Percentiles rank a stretch among this genome's conserved stretches.
These are phyloP conservation scores for Lithophane ornitopus DNA, from an alignment of 2,888 invertebrate genomes.

Conservation along the genomic window DNA sequence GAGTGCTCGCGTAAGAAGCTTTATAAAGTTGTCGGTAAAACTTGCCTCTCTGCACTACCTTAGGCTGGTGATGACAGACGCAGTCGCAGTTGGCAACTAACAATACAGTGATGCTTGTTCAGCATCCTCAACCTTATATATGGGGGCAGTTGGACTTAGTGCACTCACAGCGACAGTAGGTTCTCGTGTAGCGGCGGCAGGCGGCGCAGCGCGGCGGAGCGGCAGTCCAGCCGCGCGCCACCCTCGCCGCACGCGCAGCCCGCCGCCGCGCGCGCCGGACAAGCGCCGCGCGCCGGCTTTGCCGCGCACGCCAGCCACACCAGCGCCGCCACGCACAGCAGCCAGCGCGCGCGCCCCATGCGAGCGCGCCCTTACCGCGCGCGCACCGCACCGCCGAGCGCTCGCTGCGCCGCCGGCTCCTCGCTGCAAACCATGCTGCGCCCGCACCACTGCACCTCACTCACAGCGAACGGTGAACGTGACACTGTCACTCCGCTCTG, in stretches of 20 bases:
- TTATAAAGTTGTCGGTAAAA: not conserved
- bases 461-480: not conserved
- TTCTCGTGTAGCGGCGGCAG: constrained; percentile 80
- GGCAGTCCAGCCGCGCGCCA: constrained; percentile 78
- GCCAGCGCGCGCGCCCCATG: constrained; percentile 51
- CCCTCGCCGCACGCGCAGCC: constrained; percentile 79
- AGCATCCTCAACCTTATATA: not conserved
- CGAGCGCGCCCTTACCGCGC: constrained; percentile 41
- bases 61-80: not conserved
- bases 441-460: constrained; percentile 12
- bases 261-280: constrained; percentile 64
- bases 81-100: not conserved
- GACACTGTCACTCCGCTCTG: constrained; percentile 14
- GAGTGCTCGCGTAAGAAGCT: too few species aligned
- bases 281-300: constrained; percentile 64
- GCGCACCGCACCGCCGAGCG: not conserved
- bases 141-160: too few species aligned
- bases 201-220: constrained; percentile 75
- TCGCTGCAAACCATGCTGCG: constrained; percentile 22
- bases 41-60: not conserved
- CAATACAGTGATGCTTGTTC: not conserved
- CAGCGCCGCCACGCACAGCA: constrained; percentile 40
- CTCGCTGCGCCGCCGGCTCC: not conserved
- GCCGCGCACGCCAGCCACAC: constrained; percentile 27
- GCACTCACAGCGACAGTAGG: constrained; percentile 78